These are phyloP conservation scores for Engystomops pustulosus DNA, from an alignment of 2,113 vertebrate species.

Conservation along the genomic window DNA sequence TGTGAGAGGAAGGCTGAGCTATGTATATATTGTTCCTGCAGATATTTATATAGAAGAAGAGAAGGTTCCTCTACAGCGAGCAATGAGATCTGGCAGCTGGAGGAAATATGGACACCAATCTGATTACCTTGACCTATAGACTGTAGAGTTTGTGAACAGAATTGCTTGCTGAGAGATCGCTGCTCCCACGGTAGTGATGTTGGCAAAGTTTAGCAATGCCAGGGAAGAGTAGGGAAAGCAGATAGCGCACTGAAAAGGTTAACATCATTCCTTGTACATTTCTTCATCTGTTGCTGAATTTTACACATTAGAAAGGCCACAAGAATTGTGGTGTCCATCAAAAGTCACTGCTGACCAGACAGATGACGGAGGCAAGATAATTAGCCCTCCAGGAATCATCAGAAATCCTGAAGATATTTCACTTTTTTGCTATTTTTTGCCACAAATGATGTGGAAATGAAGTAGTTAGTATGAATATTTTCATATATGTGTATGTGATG, in stretches of 20 bases:
- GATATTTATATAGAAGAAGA: background rate
- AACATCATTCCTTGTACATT: constrained; percentile 11
- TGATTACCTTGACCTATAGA: constrained; percentile 42
- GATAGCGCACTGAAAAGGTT: constrained; percentile 14
- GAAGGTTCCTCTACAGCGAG: background rate
- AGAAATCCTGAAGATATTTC: background rate
- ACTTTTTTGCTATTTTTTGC: background rate
- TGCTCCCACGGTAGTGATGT: constrained; percentile 4
- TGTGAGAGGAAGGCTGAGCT: background rate
- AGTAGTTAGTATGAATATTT: too few species aligned
- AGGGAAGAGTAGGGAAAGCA: background rate
- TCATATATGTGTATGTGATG: too few species aligned
- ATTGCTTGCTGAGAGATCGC: background rate
- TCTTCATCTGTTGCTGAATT: constrained; percentile 18
- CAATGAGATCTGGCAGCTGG: background rate
- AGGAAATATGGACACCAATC: constrained; percentile 22
- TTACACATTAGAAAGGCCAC: constrained; percentile 34
- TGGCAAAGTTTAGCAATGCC: constrained; percentile 10
- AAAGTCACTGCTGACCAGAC: constrained; percentile 38
- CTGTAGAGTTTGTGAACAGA: background rate
- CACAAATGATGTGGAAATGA: too few species aligned
- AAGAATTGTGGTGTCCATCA: constrained; percentile 33
- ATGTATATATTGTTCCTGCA: background rate
- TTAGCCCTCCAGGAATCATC: constrained; percentile 35
- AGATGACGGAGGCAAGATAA: constrained; percentile 48